Base-by-base conservation (phyloP, 2,888 invertebrate species). In the Stramonita haemastoma region DNA sequence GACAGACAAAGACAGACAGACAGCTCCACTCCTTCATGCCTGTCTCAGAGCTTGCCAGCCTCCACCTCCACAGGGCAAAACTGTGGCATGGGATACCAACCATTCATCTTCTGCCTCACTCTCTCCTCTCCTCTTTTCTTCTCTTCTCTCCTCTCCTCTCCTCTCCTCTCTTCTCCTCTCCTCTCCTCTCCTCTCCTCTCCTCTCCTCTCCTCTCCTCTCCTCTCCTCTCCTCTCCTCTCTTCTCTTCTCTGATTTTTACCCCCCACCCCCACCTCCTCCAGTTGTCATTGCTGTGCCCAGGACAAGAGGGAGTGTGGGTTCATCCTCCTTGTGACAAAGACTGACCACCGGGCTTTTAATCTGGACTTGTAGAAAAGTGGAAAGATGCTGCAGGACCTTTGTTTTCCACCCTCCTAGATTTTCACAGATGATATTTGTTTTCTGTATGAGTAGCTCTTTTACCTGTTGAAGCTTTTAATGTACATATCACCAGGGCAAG, bases 401-500 rank as follows among this genome's bases (percentile, higher is more conserved):
- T 46, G 46, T 46, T n/a, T 73, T 73, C 13, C 32, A 17, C 29
- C 4, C 32, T 32, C 29, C 4, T 15, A 79, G 77, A 19, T 79
- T 11, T 17, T 79, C 77, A 79, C 29, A 29, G 17, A 2, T 77
- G n/a, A 29, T 77, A 77, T 29, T 29, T 29, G 6, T 29, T 29
- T 77, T 5, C 29, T 32, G 13, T 83, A 6, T 83, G 6, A 46
- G 46, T 46, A 36, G 15, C 15, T 83, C 26, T 46, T 26, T 46
- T 46, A 46, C 46, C 46, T 46, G 46, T 46, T 46, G 46, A 46
- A 46, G 32, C 34, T 79, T 79, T 79, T 79, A 34, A 79, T 83
- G 46, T 83, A 83, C 81, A 83, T 83, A 83, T 83, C 81, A 83
- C 22, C 32, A 1, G 29, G 60, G 60, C n/a, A n/a, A n/a, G 73